These are phyloP conservation scores for Mylabris sibirica DNA, from an alignment of 2,888 invertebrate genomes.

Conservation along the genomic window DNA sequence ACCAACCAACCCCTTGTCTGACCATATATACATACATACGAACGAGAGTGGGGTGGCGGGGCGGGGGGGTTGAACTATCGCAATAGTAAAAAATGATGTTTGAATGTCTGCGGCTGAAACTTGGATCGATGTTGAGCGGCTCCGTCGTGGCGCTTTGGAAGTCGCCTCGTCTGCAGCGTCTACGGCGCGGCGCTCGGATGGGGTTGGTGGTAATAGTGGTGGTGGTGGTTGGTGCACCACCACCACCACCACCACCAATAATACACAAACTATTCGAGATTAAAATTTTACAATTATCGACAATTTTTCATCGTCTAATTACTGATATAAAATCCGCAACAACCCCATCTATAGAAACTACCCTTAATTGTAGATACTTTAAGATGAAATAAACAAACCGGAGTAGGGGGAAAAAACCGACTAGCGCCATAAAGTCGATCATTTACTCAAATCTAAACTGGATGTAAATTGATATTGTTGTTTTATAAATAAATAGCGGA, in stretches of 20 bases:
- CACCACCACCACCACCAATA: conserved; percentile 35
- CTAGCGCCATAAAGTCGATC: conserved; percentile 20
- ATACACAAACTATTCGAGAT: not conserved
- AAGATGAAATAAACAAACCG: not conserved
- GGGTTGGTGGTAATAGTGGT: conserved; percentile 35
- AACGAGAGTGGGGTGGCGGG: no score
- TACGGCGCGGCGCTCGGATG: conserved; percentile 40
- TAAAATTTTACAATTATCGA: not conserved
- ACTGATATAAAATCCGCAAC: not conserved
- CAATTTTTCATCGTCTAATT: not conserved
- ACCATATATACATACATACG: not conserved
- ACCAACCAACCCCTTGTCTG: not conserved
- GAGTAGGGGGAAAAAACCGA: not conserved
- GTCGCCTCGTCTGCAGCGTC: conserved; percentile 53
- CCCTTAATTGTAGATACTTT: no score
- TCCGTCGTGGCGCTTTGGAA: conserved; percentile 58
- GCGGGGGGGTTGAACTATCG: conserved; percentile 39
- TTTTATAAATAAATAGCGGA: conserved; percentile 23
- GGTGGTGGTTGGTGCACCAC: conserved; percentile 39
- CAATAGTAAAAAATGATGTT: conserved; percentile 55
- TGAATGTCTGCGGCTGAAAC: conserved; percentile 51
- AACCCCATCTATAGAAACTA: no score
- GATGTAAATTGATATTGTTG: conserved; percentile 29
- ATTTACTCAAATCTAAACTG: conserved; percentile 25
- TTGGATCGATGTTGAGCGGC: conserved; percentile 58